Evolutionary conservation across 2,888 invertebrate genomes (phyloP).

Genomic region (Microchrysa polita): DNA sequence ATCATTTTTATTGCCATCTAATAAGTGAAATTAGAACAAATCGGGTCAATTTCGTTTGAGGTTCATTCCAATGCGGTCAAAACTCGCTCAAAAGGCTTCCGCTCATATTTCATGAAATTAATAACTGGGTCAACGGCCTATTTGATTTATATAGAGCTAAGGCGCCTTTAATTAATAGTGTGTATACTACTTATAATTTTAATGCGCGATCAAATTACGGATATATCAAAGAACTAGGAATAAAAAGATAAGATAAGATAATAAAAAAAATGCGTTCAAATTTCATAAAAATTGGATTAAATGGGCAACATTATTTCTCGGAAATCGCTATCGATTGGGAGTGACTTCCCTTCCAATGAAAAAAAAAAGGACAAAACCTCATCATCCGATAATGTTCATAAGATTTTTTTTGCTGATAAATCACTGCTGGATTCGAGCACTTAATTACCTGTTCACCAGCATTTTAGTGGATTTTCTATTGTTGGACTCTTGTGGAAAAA

Average conservation of each 20-base stretch:
- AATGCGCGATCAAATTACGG: constrained; percentile 4
- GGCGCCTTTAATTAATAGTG: constrained; percentile 17
- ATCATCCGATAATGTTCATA: background rate
- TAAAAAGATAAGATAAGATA: background rate
- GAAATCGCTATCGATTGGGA: constrained; percentile 5
- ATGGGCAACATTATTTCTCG: background rate
- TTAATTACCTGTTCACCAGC: constrained; percentile 36
- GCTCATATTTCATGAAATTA: constrained; percentile 37
- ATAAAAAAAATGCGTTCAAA: background rate
- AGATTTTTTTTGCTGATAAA: background rate
- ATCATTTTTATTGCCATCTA: constrained; percentile 38
- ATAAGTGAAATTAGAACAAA: constrained; percentile 13
- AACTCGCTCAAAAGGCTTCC: constrained; percentile 27
- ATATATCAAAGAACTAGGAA: constrained; percentile 8
- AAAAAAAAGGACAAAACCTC: background rate
- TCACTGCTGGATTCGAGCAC: background rate
- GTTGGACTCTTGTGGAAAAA: background rate
- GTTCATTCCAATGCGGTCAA: constrained; percentile 14
- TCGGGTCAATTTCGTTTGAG: background rate
- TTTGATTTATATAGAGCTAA: constrained; percentile 34
- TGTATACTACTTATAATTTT: constrained; percentile 2
- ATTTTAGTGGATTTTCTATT: constrained; percentile 16
- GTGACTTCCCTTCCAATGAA: background rate
- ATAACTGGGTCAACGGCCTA: constrained; percentile 30
- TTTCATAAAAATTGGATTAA: background rate